Conservation (phyloP, 1,140 invertebrate species). For the Brachionus rotundiformis region DNA sequence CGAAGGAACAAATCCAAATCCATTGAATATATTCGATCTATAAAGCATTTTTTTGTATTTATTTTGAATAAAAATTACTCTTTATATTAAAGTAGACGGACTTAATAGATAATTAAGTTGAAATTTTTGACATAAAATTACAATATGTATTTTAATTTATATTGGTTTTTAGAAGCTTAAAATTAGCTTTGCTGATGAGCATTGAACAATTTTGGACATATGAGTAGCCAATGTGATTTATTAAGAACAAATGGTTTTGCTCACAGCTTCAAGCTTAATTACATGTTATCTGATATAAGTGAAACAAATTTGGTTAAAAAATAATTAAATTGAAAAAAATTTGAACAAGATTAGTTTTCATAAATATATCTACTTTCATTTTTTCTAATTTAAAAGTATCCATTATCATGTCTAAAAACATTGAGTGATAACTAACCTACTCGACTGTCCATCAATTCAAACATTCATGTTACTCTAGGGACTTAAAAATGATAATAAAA, state of each 20-base stretch:
- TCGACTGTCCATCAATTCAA: slow-evolving; percentile 14
- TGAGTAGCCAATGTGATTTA: background rate
- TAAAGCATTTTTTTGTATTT: no score
- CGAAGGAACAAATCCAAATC: no score
- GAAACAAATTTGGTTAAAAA: background rate
- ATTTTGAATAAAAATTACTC: no score
- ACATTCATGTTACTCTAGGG: slow-evolving; percentile 11
- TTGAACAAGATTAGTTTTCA: slow-evolving; percentile 2
- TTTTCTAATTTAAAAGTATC: background rate
- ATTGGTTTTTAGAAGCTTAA: background rate
- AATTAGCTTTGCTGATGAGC: background rate
- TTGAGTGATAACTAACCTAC: background rate
- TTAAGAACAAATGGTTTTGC: background rate
- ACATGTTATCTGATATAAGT: slow-evolving; percentile 30
- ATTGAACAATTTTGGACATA: background rate
- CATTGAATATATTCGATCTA: no score
- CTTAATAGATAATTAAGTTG: no score
- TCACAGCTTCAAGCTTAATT: background rate
- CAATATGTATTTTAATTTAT: background rate
- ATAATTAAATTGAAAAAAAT: background rate
- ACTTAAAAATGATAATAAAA: background rate
- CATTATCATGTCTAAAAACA: slow-evolving; percentile 4
- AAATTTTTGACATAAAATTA: no score
- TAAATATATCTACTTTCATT: background rate
- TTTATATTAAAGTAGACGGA: no score